phyloP scores from a whole-genome alignment of 2,113 vertebrate genomes.

The Mormyrus iriodes region DNA sequence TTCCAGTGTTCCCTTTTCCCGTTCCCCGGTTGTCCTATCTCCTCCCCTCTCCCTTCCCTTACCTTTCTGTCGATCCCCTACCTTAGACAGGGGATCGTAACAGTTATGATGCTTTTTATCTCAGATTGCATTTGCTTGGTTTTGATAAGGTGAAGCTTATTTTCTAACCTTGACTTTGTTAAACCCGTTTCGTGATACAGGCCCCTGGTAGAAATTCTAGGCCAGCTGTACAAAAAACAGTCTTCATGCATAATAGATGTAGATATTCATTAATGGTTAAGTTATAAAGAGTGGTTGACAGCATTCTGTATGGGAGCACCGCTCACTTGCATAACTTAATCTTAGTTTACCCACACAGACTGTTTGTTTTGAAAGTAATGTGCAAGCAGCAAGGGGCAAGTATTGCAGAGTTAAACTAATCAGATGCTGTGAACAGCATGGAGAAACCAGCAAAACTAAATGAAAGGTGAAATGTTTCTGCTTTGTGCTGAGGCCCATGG shows the following conservation, averaged over 20 bases:
- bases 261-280: not conserved
- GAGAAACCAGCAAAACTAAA: not conserved
- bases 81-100: no score
- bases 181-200: not conserved
- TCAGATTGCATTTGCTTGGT: not conserved
- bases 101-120: not conserved
- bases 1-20: no score
- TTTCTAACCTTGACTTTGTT: not conserved
- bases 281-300: not conserved
- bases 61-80: no score
- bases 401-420: not conserved
- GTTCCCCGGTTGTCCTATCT: no score
- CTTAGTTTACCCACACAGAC: not conserved
- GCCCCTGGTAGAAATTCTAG: not conserved
- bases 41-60: no score
- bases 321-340: not conserved
- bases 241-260: not conserved
- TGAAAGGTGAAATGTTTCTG: not conserved
- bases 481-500: not conserved
- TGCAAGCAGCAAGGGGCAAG: not conserved
- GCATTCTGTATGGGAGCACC: not conserved
- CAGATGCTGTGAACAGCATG: not conserved
- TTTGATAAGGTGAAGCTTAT: not conserved
- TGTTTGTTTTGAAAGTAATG: not conserved
- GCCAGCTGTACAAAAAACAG: not conserved